Base-by-base conservation (phyloP, 2,113 vertebrate species). In the Lota lota region DNA sequence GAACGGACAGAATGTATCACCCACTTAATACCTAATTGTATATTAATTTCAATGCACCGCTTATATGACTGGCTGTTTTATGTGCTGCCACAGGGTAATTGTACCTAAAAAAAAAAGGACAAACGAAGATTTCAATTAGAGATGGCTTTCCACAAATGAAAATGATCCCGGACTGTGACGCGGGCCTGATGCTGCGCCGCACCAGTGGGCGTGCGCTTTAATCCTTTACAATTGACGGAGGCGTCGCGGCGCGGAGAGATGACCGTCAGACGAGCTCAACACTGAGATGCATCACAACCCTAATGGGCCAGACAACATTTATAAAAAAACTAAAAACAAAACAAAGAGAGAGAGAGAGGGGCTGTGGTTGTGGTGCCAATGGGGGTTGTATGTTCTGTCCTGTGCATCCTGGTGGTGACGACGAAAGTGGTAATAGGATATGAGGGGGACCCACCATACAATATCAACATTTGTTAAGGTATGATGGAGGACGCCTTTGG, bases 61-160 rank as follows among this genome's bases (percentile, higher is more conserved):
- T 74, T 76, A 71, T 66, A 76, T 80, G 81, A 71, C 56, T 14
- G 74, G 22, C 68, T 68, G 64, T 78, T 88, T 87, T 72, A 80
- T 76, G 50, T 62, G 67, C 51, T 47, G 40, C 67, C 61, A 66
- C 63, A 47, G 2, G 71, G 60, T 75, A 67, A 88, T 74, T 85
- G 78, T 79, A 53, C 62, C 76, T 63, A 33, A 53, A 78, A 72
- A 75, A 33, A 53, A 78, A 72, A 75, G 82, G 74, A 90, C 83
- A 79, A 83, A 87, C 66, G 47, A 69, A 87, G 86, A 88, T 88
- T 90, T 83, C 76, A 88, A 88, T 89, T 88, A 88, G 88, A 90
- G 73, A 83, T 83, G 78, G 64, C 74, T 87, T 81, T 87, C 83
- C 83, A 65, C 67, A 73, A 75, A 78, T 81, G 70, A 63, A 75